These are phyloP conservation scores for Abrostola tripartita DNA, from an alignment of 2,888 invertebrate species.

Conservation along the genomic window DNA sequence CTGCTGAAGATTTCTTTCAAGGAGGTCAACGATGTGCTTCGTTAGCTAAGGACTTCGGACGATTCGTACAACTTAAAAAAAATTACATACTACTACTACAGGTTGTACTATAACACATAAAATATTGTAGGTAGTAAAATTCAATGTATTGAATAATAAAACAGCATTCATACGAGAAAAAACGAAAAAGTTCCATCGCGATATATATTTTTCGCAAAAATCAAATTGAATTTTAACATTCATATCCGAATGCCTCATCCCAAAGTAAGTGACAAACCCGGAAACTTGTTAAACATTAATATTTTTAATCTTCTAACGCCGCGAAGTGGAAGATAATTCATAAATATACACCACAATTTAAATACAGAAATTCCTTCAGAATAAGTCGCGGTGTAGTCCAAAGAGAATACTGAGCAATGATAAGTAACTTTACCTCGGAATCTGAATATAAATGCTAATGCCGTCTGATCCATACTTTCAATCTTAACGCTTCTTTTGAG, in stretches of 20 bases:
- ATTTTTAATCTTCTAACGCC: conserved; percentile 46
- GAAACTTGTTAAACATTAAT: conserved; percentile 48
- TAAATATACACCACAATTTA: conserved; percentile 52
- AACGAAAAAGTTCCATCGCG: neutral
- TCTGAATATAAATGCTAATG: conserved; percentile 86
- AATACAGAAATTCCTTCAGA: conserved; percentile 45
- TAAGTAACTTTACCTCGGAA: conserved; percentile 82
- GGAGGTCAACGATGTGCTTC: too few species aligned
- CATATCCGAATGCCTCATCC: neutral
- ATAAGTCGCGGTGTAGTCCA: conserved; percentile 46
- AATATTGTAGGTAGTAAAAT: too few species aligned
- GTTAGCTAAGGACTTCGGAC: too few species aligned
- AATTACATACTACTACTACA: too few species aligned
- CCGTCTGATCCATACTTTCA: conserved; percentile 83
- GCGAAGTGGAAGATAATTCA: conserved; percentile 46
- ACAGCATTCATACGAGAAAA: neutral
- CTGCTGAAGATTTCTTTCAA: too few species aligned
- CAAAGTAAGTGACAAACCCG: conserved; percentile 21
- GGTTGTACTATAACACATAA: too few species aligned
- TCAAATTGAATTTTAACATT: conserved; percentile 5
- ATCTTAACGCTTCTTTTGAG: conserved; percentile 77
- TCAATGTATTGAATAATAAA: neutral
- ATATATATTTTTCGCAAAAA: neutral
- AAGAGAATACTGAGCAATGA: conserved; percentile 74
- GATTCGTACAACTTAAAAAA: too few species aligned